Base-by-base conservation (phyloP, 92 coral and sea anemone species). In the Parazoanthus swiftii region DNA sequence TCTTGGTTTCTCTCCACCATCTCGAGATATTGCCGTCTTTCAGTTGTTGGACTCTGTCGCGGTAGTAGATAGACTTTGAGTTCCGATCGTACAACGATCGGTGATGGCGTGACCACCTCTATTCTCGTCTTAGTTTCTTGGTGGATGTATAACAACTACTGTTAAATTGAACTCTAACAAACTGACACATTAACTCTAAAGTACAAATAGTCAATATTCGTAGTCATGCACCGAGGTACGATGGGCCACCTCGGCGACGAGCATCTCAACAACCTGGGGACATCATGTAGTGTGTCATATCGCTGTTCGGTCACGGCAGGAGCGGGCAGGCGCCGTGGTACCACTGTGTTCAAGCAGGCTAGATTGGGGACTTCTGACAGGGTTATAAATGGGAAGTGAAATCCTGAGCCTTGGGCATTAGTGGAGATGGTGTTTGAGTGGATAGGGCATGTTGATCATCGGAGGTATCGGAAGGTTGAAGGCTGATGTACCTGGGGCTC, bases 31-130 rank as follows among this genome's bases (percentile, higher is more conserved):
- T 29, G 33, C 33, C 33, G 33, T 29, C 33, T 29, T 29, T 29
- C 33, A 29, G 33, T 29, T 29, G 33, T 29, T 29, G 33, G 33
- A 29, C 33, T 29, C 33, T 29, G 33, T 29, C 33, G 33, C 33
- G 33, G 33, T 29, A 29, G 33, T 29, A 29, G 33, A 29, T 29
- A 29, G 33, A 29, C 33, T 29, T 29, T 29, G 33, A 29, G 33
- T 29, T 29, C 33, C 33, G 33, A 29, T 29, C 33, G 33, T 29
- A 29, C 77, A 73, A 73, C 43, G 33, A 73, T 43, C 5, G 9
- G 7, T 8, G 39, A 43, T 73, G 77, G 77, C 14, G 43, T 74
- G 77, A 74, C 77, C 77, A 74, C 77, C 77, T 74, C 33, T 74
- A 9, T 44, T 44, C 33, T 74, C 33, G 33, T 35, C 77, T 36